These are phyloP conservation scores for Epistrophella euchroma DNA, from an alignment of 2,888 invertebrate species.

Conservation along the genomic window DNA sequence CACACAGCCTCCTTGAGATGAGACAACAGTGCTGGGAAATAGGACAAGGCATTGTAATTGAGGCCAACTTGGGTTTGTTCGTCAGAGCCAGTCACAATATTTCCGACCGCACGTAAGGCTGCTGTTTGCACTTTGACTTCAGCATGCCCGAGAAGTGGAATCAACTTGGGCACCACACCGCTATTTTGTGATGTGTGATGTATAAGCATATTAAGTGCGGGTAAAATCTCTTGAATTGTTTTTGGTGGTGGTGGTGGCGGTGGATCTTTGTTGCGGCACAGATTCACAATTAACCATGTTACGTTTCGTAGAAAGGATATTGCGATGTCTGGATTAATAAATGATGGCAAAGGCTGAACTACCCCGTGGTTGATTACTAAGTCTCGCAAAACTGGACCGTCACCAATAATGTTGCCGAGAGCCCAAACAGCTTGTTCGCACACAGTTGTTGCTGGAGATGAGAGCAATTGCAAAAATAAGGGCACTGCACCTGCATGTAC, in stretches of 20 bases:
- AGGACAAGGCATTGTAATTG: slow-evolving; percentile 96
- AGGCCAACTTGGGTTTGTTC: slow-evolving; percentile 99
- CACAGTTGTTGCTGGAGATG: slow-evolving; percentile 97
- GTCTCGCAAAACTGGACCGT: slow-evolving; percentile 97
- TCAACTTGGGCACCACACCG: slow-evolving; percentile 96
- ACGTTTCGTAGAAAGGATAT: slow-evolving; percentile 98
- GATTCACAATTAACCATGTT: slow-evolving; percentile 99
- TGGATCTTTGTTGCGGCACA: slow-evolving; percentile 99
- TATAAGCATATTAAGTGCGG: slow-evolving; percentile 96
- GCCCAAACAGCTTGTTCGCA: slow-evolving; percentile 99
- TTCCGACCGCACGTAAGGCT: slow-evolving; percentile 98
- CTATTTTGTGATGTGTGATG: slow-evolving; percentile 97
- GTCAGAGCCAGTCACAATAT: slow-evolving; percentile 99
- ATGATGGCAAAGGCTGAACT: slow-evolving; percentile 95
- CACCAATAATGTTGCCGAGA: slow-evolving; percentile 92
- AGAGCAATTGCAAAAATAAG: slow-evolving; percentile 94
- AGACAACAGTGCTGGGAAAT: slow-evolving; percentile 95
- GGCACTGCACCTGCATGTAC: slow-evolving; percentile 98
- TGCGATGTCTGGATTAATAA: slow-evolving; percentile 98
- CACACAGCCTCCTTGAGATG: slow-evolving; percentile 99
- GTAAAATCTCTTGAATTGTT: slow-evolving; percentile 96
- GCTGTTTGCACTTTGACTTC: slow-evolving; percentile 96
- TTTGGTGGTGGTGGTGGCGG: slow-evolving; percentile 95
- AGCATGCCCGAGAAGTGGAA: slow-evolving; percentile 97
- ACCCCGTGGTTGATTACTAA: slow-evolving; percentile 97